Evolutionary conservation across 92 coral and sea anemone species (phyloP).

Genomic region (Montipora capitata): DNA sequence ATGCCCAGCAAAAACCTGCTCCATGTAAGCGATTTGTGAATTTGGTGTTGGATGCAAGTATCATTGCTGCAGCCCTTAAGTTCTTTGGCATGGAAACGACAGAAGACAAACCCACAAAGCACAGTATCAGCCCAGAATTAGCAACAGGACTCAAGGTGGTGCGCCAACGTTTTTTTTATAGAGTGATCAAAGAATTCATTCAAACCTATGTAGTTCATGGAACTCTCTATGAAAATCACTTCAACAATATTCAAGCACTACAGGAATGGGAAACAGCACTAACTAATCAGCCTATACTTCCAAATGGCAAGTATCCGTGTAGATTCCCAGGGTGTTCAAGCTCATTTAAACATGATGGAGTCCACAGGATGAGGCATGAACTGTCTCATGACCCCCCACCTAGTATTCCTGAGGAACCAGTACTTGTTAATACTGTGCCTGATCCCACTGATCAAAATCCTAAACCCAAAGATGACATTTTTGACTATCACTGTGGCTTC

Average conservation of each 20-base stretch:
- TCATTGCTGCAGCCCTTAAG: slow-evolving; percentile 60
- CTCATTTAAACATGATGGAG: slow-evolving; percentile 69
- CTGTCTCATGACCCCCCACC: slow-evolving; percentile 77
- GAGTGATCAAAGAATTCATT: slow-evolving; percentile 38
- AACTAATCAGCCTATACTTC: slow-evolving; percentile 35
- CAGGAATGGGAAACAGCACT: slow-evolving; percentile 69
- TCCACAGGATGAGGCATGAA: slow-evolving; percentile 68
- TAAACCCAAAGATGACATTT: slow-evolving; percentile 71
- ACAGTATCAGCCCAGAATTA: neutral
- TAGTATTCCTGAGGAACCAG: slow-evolving; percentile 34
- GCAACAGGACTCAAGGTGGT: slow-evolving; percentile 20
- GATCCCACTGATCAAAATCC: slow-evolving; percentile 48
- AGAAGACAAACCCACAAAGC: slow-evolving; percentile 37
- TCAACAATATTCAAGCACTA: slow-evolving; percentile 46
- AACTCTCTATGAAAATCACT: slow-evolving; percentile 49
- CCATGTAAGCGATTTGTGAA: slow-evolving; percentile 67
- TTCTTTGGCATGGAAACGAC: slow-evolving; percentile 71
- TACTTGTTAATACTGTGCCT: slow-evolving; percentile 20
- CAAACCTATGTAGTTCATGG: slow-evolving; percentile 50
- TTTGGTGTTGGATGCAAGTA: slow-evolving; percentile 64
- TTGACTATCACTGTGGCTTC: slow-evolving; percentile 73
- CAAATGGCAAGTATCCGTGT: slow-evolving; percentile 77
- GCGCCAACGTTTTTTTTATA: slow-evolving; percentile 19
- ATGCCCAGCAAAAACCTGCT: slow-evolving; percentile 61
- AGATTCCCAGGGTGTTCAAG: slow-evolving; percentile 58